Conservation (phyloP, 2,888 invertebrate genomes). For the Drosophila quasianomalipes region DNA sequence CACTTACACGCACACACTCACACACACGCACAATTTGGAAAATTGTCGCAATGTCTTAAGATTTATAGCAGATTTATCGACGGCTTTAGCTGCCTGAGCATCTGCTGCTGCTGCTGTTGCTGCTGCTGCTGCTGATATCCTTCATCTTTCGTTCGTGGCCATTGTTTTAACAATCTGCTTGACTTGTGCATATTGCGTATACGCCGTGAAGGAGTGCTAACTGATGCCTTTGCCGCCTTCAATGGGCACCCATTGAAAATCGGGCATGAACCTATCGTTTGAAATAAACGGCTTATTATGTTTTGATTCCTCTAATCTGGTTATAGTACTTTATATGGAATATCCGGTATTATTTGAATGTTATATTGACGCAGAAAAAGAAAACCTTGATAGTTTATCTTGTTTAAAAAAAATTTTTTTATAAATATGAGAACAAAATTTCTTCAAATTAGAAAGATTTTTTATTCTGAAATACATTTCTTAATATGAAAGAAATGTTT, state of each 20-base stretch:
- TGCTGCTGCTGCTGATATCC: constrained; percentile 40
- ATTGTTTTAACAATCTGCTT: constrained; percentile 52
- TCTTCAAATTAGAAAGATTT: neutral
- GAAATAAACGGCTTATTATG: neutral
- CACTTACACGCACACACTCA: neutral
- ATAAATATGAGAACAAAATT: neutral
- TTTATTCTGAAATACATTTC: neutral
- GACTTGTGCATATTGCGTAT: constrained; percentile 43
- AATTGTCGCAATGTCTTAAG: constrained; percentile 62
- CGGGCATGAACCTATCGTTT: constrained; percentile 3
- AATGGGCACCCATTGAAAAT: constrained; percentile 5
- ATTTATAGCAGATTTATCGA: constrained; percentile 77
- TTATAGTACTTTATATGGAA: neutral
- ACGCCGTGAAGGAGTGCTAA: constrained; percentile 15
- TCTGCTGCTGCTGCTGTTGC: constrained; percentile 58
- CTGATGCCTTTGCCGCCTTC: neutral
- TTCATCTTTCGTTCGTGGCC: neutral
- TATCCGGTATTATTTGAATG: neutral
- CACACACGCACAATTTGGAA: constrained; percentile 13
- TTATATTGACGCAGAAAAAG: neutral
- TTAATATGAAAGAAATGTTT: neutral
- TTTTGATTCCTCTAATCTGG: neutral
- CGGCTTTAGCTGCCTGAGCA: constrained; percentile 53
- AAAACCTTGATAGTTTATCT: neutral
- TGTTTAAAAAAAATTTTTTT: neutral